Evolutionary conservation across 2,113 vertebrate species (phyloP), one percentile per base, ranked within the genome.

Genomic region (Suncus etruscus): DNA sequence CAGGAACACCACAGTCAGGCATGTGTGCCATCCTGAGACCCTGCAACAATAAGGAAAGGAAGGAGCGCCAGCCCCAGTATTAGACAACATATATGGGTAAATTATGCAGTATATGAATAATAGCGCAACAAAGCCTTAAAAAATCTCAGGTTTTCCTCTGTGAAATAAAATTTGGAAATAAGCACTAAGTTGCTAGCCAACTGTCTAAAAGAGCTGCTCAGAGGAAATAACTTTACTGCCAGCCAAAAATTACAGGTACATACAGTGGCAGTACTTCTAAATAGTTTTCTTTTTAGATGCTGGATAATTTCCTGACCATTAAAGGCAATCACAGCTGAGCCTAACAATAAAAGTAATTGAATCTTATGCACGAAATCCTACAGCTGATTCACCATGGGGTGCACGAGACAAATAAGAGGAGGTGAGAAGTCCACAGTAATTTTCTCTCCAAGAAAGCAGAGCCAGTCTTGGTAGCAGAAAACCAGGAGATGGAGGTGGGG

Each of bases 321-420:
- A 92, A 94, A 94, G 83, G 91, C 68, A 92, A 87, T 95, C 86
- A 72, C 27, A 72, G 93, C 63, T 88, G 86, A 93, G 48, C 65
- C 84, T 79, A 78, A 90, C 93, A 94, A 94, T 95, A 91, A 93
- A 92, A 88, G n/a, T 88, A 91, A 94, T 76, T 89, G 95, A 90
- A 82, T 96, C 77, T 66, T 50, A 72, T 11, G 83, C 86, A 93
- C 68, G 45, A 90, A 80, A 61, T 54, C 76, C 54, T n/a, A 77
- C 50, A 86, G 83, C 83, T 94, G 87, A 95, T 83, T 94, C 82
- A 90, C 72, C 0, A 2, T 39, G 63, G 76, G 74, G 73, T 73
- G 10, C 1, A 76, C 5, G 39, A 65, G 77, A 50, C 74, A 39
- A 69, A 50, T 18, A 22, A 82, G 84, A 81, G 11, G 74, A 83